phyloP scores from a whole-genome alignment of 2,888 invertebrate genomes.

The Andrena bicolor region DNA sequence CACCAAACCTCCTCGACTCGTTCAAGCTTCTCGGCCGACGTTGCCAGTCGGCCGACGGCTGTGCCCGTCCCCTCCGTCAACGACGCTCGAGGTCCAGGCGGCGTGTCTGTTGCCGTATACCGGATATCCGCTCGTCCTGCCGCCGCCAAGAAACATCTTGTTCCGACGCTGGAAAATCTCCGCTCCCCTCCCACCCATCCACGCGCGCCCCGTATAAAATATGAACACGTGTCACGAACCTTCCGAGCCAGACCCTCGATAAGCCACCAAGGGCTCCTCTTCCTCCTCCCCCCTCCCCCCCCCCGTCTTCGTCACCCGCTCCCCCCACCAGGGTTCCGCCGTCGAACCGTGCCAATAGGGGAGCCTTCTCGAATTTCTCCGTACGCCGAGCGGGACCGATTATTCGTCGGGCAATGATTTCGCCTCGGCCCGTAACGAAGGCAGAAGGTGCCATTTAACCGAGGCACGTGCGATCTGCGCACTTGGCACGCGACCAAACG shows the following conservation, averaged over 20 bases:
- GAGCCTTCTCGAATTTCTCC: neutral
- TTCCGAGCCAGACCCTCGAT: constrained; percentile 10
- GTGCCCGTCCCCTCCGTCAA: constrained; percentile 41
- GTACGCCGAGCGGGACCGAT: constrained; percentile 1
- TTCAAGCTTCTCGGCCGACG: constrained; percentile 30
- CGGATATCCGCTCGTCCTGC: constrained; percentile 83
- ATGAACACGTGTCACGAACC: constrained; percentile 48
- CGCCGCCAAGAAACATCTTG: constrained; percentile 63
- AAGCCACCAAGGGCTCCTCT: constrained; percentile 16
- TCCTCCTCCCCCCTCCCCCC: neutral
- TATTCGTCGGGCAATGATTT: constrained; percentile 6
- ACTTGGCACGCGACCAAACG: constrained; percentile 80
- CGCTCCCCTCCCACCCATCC: constrained; percentile 8
- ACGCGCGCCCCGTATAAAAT: constrained; percentile 34
- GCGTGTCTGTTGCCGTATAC: constrained; percentile 74
- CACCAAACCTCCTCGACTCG: constrained; percentile 72
- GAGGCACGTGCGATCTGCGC: constrained; percentile 77
- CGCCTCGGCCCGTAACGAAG: constrained; percentile 26
- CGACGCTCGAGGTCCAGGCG: constrained; percentile 57
- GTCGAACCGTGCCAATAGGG: too few species aligned
- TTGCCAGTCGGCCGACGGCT: constrained; percentile 49
- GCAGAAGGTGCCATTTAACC: constrained; percentile 58
- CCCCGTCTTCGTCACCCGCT: neutral
- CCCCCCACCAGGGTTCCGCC: too few species aligned
- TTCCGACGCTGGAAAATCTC: constrained; percentile 60